These are phyloP conservation scores for Setophaga coronata DNA, from an alignment of 2,113 vertebrate species.

Conservation along the genomic window DNA sequence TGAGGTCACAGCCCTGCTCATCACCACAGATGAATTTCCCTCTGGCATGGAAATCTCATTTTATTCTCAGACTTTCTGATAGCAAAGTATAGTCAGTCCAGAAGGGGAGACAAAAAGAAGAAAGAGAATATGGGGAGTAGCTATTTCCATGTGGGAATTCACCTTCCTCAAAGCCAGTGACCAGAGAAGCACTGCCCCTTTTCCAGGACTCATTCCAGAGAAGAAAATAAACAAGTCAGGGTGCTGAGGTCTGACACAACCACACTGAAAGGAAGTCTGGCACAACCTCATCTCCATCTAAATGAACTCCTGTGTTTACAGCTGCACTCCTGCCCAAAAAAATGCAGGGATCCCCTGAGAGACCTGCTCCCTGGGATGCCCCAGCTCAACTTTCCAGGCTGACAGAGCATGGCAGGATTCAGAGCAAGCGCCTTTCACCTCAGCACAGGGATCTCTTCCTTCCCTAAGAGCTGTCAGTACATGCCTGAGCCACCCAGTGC, in stretches of 20 bases:
- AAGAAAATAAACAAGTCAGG: neutral
- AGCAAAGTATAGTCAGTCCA: neutral
- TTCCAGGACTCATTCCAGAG: neutral
- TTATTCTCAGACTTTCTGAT: neutral
- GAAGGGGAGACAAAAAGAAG: neutral
- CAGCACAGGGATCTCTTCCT: neutral
- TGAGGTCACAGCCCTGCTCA: neutral
- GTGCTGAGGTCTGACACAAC: neutral
- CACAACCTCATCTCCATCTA: neutral
- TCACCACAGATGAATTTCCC: neutral
- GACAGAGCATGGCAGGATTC: neutral
- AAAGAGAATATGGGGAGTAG: neutral
- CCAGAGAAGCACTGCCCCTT: neutral
- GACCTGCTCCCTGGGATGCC: neutral
- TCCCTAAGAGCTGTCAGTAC: neutral
- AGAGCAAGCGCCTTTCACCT: neutral
- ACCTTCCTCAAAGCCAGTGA: neutral
- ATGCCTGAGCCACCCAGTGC: neutral
- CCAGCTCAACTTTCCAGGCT: neutral
- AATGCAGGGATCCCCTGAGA: neutral
- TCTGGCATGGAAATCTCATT: neutral
- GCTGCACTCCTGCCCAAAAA: neutral
- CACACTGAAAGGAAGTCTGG: neutral
- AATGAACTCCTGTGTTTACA: neutral
- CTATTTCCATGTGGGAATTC: neutral